These are phyloP conservation scores for roundworm (Caenorhabditis elegans) DNA, from an alignment of 1,140 invertebrate species.

Conservation along the genomic window DNA sequence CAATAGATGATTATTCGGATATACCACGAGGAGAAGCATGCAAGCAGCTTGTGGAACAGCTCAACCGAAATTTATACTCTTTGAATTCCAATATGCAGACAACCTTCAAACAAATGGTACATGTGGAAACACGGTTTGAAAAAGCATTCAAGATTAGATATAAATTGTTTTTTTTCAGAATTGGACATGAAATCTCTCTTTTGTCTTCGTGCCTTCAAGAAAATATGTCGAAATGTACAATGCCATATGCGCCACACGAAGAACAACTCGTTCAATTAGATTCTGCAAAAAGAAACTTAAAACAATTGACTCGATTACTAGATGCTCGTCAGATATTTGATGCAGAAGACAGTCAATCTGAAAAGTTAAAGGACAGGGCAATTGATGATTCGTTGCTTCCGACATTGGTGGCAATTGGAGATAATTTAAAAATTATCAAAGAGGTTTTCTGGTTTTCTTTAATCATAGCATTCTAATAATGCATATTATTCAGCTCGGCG, in stretches of 20 bases:
- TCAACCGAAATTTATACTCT: neutral
- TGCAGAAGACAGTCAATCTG: neutral
- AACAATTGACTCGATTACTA: neutral
- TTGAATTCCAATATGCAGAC: slow-evolving; percentile 5
- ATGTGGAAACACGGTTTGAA: neutral
- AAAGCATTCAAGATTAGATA: neutral
- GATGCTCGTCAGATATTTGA: slow-evolving; percentile 3
- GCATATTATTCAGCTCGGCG: neutral
- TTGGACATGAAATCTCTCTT: neutral
- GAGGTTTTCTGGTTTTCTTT: neutral
- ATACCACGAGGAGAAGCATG: slow-evolving; percentile 1
- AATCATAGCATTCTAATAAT: too few relatives aligned
- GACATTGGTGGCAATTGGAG: neutral
- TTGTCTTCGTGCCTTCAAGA: slow-evolving; percentile 4
- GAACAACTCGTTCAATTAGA: neutral
- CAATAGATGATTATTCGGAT: neutral
- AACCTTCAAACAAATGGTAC: slow-evolving; percentile 11
- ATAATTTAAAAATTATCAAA: slow-evolving; percentile 13
- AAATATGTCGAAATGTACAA: slow-evolving; percentile 14
- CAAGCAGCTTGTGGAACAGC: slow-evolving; percentile 1
- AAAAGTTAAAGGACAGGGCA: neutral
- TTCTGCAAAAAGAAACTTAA: neutral
- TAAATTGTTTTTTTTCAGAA: neutral
- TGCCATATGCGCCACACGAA: neutral
- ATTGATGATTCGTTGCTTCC: slow-evolving; percentile 1